Evolutionary conservation across 2,113 vertebrate species (phyloP), one percentile per base, ranked within the genome.

Genomic region (Peromyscus maniculatus): DNA sequence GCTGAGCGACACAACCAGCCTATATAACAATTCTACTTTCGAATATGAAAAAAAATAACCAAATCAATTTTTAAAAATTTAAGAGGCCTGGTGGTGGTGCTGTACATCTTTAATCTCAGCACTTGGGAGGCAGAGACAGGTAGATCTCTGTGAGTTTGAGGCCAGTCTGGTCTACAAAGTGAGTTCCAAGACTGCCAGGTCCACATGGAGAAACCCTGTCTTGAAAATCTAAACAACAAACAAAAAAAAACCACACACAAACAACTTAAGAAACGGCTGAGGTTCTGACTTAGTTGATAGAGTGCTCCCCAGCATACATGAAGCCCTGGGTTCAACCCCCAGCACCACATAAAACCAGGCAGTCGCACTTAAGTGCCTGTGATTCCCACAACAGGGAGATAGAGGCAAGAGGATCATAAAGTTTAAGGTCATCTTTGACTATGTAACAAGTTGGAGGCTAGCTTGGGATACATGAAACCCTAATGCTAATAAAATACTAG

Each of bases 11-110:
- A 77, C 22, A 46, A 12, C 39, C 74, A 66, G 39, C 59, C 26
- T 43, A 46, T 2, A 87, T 46, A 46, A 67, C 33, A 67, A 87
- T 12, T 67, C 62, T 46, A 80, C 64, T 75, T 84, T 90, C 92
- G 66, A 92, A 90, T 71, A 77, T 49, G 19, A n/a, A 84, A 71
- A 84, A 71, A 93, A 78, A 79, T 22, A 91, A 82, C 79, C 36
- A 72, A 91, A 64, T 28, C 57, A 84, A 67, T 11, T 31, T 43
- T 69, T 91, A 80, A 55, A 52, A 96, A 36, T 12, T 39, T 71
- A 89, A 92, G 80, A 71, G 69, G 33, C 69, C 33, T n/a, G 15
- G 33, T 33, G 15, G 33, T 71, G 69, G 69, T 71, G 69, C 33
- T 1, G 69, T 19, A 71, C 17, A 16, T 8, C 16, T 71, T 71